These are phyloP conservation scores for Tangachromis dhanisi DNA, from an alignment of 2,113 vertebrate species.

Conservation along the genomic window DNA sequence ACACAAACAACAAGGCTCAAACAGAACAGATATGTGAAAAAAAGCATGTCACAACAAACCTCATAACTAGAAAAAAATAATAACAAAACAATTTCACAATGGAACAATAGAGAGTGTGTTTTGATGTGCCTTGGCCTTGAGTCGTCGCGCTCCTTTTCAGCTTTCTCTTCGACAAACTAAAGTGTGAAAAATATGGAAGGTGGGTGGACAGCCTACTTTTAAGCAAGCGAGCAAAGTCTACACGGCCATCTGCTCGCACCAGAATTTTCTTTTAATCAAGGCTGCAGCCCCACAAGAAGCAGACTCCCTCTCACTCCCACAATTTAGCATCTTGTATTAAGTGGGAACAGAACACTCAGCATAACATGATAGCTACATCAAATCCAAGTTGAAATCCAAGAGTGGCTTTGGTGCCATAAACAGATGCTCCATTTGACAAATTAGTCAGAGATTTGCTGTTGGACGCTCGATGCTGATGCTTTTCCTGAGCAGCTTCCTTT, in stretches of 20 bases:
- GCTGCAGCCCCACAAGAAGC: neutral
- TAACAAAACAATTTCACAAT: neutral
- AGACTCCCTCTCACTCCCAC: neutral
- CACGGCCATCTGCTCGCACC: conserved; percentile 38
- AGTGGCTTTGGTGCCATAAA: neutral
- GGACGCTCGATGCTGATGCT: neutral
- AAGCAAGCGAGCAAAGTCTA: conserved; percentile 20
- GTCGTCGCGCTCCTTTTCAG: neutral
- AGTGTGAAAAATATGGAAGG: conserved; percentile 20
- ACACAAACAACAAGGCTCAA: neutral
- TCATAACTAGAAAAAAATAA: neutral
- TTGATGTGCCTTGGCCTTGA: neutral
- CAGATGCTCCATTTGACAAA: neutral
- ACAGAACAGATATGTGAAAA: neutral
- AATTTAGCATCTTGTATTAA: conserved; percentile 21
- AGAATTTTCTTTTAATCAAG: conserved; percentile 11
- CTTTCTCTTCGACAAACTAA: neutral
- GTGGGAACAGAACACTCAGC: conserved; percentile 1
- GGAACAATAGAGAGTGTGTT: neutral
- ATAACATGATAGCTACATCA: neutral
- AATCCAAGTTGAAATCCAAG: neutral
- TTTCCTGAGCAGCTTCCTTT: neutral
- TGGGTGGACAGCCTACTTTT: conserved; percentile 49
- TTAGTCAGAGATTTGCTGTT: neutral
- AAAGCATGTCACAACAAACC: neutral